These are phyloP conservation scores for Lottia gigantea DNA, from an alignment of 2,888 invertebrate genomes.

Conservation along the genomic window DNA sequence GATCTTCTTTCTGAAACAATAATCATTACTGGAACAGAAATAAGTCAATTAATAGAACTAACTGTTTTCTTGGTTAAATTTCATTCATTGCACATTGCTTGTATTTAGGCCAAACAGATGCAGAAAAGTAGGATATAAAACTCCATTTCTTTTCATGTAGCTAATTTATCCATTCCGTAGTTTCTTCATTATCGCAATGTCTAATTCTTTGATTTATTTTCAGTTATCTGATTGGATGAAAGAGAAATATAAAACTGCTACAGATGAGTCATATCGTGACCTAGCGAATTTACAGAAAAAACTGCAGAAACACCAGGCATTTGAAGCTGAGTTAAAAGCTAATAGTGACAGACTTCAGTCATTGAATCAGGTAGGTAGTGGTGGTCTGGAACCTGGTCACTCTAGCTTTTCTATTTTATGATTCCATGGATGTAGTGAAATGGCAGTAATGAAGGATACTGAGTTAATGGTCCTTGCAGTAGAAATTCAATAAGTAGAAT, in stretches of 20 bases:
- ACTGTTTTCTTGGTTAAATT: too few species aligned
- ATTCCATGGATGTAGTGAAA: too few species aligned
- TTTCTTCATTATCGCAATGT: background rate
- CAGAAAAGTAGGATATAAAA: background rate
- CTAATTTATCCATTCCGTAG: background rate
- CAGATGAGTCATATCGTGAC: slow-evolving; percentile 92
- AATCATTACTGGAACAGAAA: too few species aligned
- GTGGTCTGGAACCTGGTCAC: too few species aligned
- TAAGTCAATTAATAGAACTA: too few species aligned
- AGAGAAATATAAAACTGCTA: slow-evolving; percentile 90
- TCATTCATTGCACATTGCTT: background rate
- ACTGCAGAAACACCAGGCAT: slow-evolving; percentile 70
- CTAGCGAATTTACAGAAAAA: slow-evolving; percentile 77
- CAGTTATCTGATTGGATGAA: slow-evolving; percentile 85
- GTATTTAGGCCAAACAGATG: background rate
- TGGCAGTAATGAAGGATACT: too few species aligned
- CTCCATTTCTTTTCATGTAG: too few species aligned
- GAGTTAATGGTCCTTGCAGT: too few species aligned
- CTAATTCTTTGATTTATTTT: slow-evolving; percentile 18
- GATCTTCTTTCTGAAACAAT: too few species aligned
- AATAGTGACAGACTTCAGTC: slow-evolving; percentile 68
- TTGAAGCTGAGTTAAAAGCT: slow-evolving; percentile 70
- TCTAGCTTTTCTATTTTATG: too few species aligned
- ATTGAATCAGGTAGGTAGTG: slow-evolving; percentile 61
- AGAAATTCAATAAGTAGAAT: too few species aligned